Percentiles rank a stretch among this genome's conserved stretches.
Conservation (phyloP, 2,797 vertebrate genomes). For the Pachyuromys duprasi region DNA sequence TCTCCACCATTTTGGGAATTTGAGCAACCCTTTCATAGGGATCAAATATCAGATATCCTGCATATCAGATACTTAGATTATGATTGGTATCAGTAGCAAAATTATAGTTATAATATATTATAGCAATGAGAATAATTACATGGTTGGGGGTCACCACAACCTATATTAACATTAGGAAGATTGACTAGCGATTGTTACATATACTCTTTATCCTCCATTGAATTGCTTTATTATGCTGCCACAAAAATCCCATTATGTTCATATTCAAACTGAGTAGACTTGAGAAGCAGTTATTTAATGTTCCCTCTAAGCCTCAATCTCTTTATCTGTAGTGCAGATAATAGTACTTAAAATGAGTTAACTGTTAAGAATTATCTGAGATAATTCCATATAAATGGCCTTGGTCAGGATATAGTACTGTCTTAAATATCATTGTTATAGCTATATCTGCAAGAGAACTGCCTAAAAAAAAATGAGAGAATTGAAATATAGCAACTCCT, state of each 20-base stretch:
- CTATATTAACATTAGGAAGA: background rate
- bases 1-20: background rate
- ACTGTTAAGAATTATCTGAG: conserved; percentile 51
- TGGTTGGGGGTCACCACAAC: background rate
- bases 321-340: conserved; percentile 39
- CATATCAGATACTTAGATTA: background rate
- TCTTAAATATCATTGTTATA: conserved; percentile 57
- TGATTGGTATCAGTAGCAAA: background rate
- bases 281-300: background rate
- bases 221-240: conserved; percentile 34
- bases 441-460: conserved; percentile 44
- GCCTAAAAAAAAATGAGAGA: conserved; percentile 44
- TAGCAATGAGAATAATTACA: too few species aligned
- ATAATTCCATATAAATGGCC: conserved; percentile 51
- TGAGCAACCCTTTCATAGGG: background rate
- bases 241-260: background rate
- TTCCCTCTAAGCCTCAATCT: conserved; percentile 42
- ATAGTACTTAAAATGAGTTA: conserved; percentile 1
- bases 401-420: conserved; percentile 37
- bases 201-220: background rate
- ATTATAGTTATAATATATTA: background rate
- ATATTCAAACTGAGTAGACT: conserved; percentile 22
- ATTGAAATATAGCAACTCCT: conserved; percentile 55
- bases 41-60: background rate
- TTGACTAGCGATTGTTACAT: background rate